Conservation (phyloP, 1,140 invertebrate genomes). For the Aphelinus certus region DNA sequence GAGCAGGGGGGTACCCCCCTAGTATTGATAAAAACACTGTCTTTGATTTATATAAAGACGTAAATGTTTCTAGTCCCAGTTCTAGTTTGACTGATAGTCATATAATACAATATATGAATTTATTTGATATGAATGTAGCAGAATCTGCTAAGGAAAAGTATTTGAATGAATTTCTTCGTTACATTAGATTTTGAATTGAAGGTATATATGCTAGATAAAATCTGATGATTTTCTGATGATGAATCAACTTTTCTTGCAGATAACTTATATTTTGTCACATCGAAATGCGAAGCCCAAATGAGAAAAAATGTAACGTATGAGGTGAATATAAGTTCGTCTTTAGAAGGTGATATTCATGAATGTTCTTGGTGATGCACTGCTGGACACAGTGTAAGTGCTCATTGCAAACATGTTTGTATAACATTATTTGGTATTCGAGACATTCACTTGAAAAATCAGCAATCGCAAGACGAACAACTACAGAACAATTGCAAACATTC, state of each 20-base stretch:
- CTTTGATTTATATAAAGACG: neutral
- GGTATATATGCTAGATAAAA: neutral
- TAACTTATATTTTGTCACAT: neutral
- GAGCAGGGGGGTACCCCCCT: too few species aligned
- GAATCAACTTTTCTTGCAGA: neutral
- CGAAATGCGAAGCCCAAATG: neutral
- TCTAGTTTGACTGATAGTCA: neutral
- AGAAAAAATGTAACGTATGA: constrained; percentile 9
- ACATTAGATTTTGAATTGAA: neutral
- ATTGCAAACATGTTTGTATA: constrained; percentile 12
- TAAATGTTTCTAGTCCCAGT: neutral
- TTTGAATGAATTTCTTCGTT: neutral
- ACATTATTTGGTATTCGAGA: neutral
- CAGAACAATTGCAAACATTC: constrained; percentile 1
- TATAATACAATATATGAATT: neutral
- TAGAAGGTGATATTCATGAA: neutral
- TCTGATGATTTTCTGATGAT: neutral
- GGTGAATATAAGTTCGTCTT: neutral
- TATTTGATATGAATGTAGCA: neutral
- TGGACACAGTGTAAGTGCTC: neutral
- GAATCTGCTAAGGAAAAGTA: neutral
- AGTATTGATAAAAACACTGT: neutral
- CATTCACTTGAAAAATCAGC: neutral
- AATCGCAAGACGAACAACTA: neutral
- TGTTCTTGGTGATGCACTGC: neutral